These are phyloP conservation scores for Neoarius graeffei DNA, from an alignment of 2,113 vertebrate genomes.

Conservation along the genomic window DNA sequence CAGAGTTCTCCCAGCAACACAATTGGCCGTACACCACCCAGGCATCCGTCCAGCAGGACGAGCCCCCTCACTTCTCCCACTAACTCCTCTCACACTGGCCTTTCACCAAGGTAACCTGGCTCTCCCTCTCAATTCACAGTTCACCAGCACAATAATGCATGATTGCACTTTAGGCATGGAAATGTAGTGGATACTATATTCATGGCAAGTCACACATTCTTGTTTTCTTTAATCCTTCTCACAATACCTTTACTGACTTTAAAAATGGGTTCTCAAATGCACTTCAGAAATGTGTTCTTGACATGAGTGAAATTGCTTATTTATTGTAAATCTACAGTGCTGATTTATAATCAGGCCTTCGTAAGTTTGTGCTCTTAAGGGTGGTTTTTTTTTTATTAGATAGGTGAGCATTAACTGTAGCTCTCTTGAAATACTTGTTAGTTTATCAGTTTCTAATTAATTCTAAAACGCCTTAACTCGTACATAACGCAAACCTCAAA, in stretches of 20 bases:
- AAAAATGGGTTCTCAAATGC: neutral
- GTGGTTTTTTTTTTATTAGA: neutral
- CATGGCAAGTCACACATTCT: neutral
- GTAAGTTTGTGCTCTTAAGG: neutral
- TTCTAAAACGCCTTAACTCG: conserved; percentile 67
- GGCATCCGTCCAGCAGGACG: conserved; percentile 90
- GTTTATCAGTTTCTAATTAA: conserved; percentile 71
- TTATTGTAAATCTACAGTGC: neutral
- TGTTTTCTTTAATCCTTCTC: conserved; percentile 3
- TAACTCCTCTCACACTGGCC: conserved; percentile 95
- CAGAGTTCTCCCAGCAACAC: conserved; percentile 97
- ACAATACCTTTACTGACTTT: conserved; percentile 7
- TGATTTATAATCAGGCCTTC: neutral
- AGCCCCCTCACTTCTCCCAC: conserved; percentile 96
- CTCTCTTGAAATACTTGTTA: conserved; percentile 22
- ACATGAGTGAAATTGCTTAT: neutral
- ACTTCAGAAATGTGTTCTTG: neutral
- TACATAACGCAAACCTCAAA: conserved; percentile 71
- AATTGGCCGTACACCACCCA: conserved; percentile 84
- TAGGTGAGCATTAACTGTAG: neutral
- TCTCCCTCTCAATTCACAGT: neutral
- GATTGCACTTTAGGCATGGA: conserved; percentile 18
- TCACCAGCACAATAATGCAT: conserved; percentile 28
- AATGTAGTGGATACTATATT: conserved; percentile 22
- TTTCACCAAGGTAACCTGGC: conserved; percentile 91